phyloP scores from a whole-genome alignment of 2,888 invertebrate species.

The Cloeon dipterum region DNA sequence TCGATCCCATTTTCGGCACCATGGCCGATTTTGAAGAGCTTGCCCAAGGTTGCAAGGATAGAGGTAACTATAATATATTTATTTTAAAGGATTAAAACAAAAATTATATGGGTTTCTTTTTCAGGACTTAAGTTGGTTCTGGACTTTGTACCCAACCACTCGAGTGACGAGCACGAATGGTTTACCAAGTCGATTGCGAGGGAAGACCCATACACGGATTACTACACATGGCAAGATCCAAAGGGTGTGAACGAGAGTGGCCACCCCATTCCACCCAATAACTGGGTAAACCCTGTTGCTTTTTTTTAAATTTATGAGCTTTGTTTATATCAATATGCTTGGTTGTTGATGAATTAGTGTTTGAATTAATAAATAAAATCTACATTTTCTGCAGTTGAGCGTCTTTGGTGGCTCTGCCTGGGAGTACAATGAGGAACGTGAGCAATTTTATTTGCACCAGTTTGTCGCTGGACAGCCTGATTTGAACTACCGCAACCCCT shows the following conservation, averaged over 20 bases:
- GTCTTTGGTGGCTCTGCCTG: slow-evolving; percentile 50
- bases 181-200: slow-evolving; percentile 18
- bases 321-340: background rate
- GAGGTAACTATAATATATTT: no score
- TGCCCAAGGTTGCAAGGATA: background rate
- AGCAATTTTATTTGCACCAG: slow-evolving; percentile 60
- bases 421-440: slow-evolving; percentile 37
- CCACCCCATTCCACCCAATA: slow-evolving; percentile 9
- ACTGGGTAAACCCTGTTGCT: slow-evolving; percentile 9
- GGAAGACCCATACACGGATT: slow-evolving; percentile 19
- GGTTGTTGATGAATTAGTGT: background rate
- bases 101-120: background rate
- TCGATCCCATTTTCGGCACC: slow-evolving; percentile 51
- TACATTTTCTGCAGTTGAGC: slow-evolving; percentile 25
- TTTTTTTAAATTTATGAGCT: background rate
- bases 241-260: slow-evolving; percentile 2
- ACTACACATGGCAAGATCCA: slow-evolving; percentile 21
- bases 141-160: slow-evolving; percentile 15
- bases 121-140: slow-evolving; percentile 7
- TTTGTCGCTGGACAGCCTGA: slow-evolving; percentile 56
- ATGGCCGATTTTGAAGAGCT: slow-evolving; percentile 49
- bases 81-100: no score
- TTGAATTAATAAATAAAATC: background rate
- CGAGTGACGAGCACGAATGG: slow-evolving; percentile 24
- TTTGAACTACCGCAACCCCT: slow-evolving; percentile 49